Evolutionary conservation across 2,888 invertebrate genomes (phyloP), one percentile per base, ranked within the genome.

Genomic region (Ellobium chinense): DNA sequence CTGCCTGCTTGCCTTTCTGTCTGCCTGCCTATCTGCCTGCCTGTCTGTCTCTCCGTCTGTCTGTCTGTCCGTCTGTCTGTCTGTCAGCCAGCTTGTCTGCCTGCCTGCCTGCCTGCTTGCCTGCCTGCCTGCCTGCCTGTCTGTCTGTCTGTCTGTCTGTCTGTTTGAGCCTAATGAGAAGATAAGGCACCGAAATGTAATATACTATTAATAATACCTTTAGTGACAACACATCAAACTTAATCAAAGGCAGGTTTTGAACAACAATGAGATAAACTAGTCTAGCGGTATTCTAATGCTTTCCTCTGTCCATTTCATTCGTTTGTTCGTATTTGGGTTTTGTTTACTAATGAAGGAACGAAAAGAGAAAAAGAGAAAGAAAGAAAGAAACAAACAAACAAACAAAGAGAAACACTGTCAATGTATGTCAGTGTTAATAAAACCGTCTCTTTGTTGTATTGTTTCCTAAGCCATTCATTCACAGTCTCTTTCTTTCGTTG

Each of bases 121-220:
- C 46, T 46, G 46, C 46, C 46, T 46, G 46, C 46, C 18, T 46
- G 46, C 18, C 46, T 46, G 18, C 46, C 46, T 12, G 9, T 46
- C 46, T 46, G 9, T 39, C 56, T 70, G 14, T 54, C 46, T 70
- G 29, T 54, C 46, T 70, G 29, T 70, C 70, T 70, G 29, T 54
- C 70, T 54, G 5, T 54, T 39, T 34, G 7, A 14, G 29, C 29
- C 65, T 65, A 18, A 27, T 31, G n/a, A n/a, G n/a, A n/a, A n/a
- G n/a, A n/a, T n/a, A n/a, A n/a, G n/a, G n/a, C n/a, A n/a, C n/a
- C n/a, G n/a, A n/a, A n/a, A n/a, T n/a, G n/a, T n/a, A n/a, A n/a
- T n/a, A n/a, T n/a, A n/a, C n/a, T n/a, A n/a, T n/a, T n/a, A n/a
- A n/a, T n/a, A n/a, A n/a, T n/a, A n/a, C n/a, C n/a, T n/a, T n/a